phyloP scores from a whole-genome alignment of 1,140 invertebrate species.

The Monomorium pharaonis region DNA sequence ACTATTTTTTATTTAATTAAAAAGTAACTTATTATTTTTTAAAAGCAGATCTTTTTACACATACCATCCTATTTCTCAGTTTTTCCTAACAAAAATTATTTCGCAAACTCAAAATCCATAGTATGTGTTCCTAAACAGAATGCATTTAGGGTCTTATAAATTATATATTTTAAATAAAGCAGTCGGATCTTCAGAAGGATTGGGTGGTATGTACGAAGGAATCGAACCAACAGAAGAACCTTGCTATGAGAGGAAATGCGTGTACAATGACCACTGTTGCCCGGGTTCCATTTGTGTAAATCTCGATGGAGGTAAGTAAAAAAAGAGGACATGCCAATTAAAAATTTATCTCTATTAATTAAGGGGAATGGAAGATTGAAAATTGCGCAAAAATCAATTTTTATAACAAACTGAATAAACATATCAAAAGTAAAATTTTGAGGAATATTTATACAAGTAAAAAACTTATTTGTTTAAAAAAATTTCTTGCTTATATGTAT shows the following conservation, averaged over 20 bases:
- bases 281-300: slow-evolving; percentile 90
- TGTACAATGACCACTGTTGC: slow-evolving; percentile 92
- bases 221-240: slow-evolving; percentile 83
- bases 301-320: slow-evolving; percentile 88
- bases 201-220: slow-evolving; percentile 78
- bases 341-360: not conserved
- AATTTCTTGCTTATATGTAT: too few species aligned
- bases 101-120: not conserved
- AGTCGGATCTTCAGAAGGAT: slow-evolving; percentile 75
- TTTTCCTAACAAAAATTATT: not conserved
- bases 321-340: not conserved
- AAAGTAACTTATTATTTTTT: too few species aligned
- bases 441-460: too few species aligned
- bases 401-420: too few species aligned
- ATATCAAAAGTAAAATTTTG: too few species aligned
- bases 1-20: slow-evolving; percentile 11
- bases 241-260: slow-evolving; percentile 89
- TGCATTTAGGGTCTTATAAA: not conserved
- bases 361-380: not conserved
- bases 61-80: not conserved
- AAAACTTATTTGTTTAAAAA: too few species aligned
- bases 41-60: not conserved
- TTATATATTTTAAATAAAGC: slow-evolving; percentile 64
- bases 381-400: too few species aligned
- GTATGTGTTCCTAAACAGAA: not conserved